phyloP scores from a whole-genome alignment of 2,113 vertebrate genomes.

The Catharus bicknelli region DNA sequence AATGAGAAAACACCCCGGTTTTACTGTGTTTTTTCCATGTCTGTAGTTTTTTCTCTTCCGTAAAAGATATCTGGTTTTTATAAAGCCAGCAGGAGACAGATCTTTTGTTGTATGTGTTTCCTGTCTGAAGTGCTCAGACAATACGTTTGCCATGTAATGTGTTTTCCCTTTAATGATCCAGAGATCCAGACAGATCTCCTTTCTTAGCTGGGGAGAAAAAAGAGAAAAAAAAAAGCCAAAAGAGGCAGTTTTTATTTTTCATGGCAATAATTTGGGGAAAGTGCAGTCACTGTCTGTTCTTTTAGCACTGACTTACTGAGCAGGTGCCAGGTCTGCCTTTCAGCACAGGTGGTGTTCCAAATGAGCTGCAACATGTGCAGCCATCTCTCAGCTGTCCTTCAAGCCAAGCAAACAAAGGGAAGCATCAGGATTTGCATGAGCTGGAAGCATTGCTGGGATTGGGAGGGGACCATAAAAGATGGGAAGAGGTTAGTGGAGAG shows the following conservation, averaged over 20 bases:
- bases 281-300: neutral
- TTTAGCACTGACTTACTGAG: neutral
- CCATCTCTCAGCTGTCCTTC: neutral
- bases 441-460: neutral
- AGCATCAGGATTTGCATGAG: neutral
- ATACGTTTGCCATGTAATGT: neutral
- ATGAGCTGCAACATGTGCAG: rapidly evolving
- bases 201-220: neutral
- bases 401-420: neutral
- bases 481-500: neutral
- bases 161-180: neutral
- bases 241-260: neutral
- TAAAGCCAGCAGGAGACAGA: neutral
- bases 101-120: neutral
- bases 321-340: neutral
- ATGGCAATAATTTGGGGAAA: neutral
- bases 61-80: neutral
- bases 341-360: rapidly evolving
- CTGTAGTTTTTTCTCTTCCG: neutral
- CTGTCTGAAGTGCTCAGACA: constrained; percentile 10
- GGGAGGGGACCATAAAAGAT: neutral
- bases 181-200: neutral
- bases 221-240: neutral
- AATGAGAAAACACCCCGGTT: neutral
- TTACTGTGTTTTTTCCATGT: neutral